Percentiles rank a stretch among this genome's conserved stretches.
phyloP scores from a whole-genome alignment of 2,113 vertebrate genomes.

The Malurus alboscapulatus region DNA sequence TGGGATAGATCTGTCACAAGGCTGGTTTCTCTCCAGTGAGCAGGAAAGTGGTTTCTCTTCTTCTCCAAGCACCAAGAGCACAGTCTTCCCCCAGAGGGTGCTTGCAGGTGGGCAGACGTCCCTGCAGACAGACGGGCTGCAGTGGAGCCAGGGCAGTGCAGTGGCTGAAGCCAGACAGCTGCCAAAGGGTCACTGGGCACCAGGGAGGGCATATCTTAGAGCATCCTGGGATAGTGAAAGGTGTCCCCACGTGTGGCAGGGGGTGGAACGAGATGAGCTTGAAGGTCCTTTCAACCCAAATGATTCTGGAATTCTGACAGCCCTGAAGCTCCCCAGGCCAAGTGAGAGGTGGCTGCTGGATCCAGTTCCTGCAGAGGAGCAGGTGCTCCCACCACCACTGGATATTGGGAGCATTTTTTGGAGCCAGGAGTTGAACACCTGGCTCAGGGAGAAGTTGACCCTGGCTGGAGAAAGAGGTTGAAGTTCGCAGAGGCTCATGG shows the following conservation, averaged over 20 bases:
- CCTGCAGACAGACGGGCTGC: neutral
- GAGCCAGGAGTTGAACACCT: rapidly evolving
- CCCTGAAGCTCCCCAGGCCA: neutral
- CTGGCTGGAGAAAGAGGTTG: neutral
- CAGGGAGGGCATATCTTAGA: rapidly evolving
- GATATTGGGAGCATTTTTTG: rapidly evolving
- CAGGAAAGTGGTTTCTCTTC: neutral
- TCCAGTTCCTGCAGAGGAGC: neutral
- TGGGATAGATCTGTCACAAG: neutral
- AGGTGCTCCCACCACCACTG: neutral
- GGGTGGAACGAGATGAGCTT: rapidly evolving
- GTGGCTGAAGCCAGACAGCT: neutral
- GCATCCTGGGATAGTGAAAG: neutral
- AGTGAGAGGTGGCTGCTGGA: neutral
- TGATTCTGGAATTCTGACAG: too few relatives aligned
- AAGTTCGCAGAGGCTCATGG: neutral
- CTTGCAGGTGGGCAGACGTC: neutral
- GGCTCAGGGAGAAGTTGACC: neutral
- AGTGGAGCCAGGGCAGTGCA: rapidly evolving
- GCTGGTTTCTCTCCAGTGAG: rapidly evolving
- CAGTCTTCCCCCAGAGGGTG: neutral
- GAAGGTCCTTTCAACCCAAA: neutral
- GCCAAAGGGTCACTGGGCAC: too few relatives aligned
- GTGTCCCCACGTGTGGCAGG: neutral
- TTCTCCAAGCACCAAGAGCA: neutral